A percentile compares a stretch with the other conserved stretches of the same genome.
Evolutionary conservation across 1,140 invertebrate genomes (phyloP).

Genomic region (Drosophila truncata): DNA sequence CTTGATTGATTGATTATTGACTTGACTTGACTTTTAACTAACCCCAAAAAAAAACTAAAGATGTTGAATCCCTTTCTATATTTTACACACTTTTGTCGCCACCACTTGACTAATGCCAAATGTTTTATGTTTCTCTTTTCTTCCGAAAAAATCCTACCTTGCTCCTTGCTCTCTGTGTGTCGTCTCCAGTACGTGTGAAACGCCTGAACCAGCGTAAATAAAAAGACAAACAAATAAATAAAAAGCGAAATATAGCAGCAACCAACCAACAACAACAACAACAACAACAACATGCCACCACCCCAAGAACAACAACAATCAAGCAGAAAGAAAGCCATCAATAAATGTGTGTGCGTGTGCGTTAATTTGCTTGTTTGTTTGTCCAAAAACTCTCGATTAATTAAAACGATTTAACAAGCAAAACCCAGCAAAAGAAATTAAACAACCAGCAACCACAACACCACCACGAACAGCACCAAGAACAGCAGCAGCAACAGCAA

Average conservation of each 20-base stretch:
- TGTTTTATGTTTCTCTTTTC: constrained; percentile 69
- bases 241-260: constrained; percentile 39
- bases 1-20: constrained; percentile 47
- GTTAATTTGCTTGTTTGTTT: constrained; percentile 43
- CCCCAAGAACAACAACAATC: constrained; percentile 35
- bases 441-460: constrained; percentile 36
- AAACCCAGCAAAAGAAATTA: constrained; percentile 30
- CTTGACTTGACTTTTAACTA: constrained; percentile 53
- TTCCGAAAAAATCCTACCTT: constrained; percentile 32
- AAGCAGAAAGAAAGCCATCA: constrained; percentile 51
- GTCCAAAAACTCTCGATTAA: constrained; percentile 52
- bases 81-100: constrained; percentile 12
- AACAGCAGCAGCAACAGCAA: constrained; percentile 20
- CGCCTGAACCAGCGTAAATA: constrained; percentile 86
- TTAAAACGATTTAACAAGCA: constrained; percentile 59
- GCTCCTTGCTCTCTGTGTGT: constrained; percentile 57
- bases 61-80: constrained; percentile 35
- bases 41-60: constrained; percentile 39
- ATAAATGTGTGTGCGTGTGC: constrained; percentile 46
- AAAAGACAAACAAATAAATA: constrained; percentile 64
- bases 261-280: constrained; percentile 44
- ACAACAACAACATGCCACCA: constrained; percentile 58
- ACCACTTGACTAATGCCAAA: constrained; percentile 70
- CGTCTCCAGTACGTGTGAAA: constrained; percentile 85
- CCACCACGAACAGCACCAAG: constrained; percentile 24